phyloP scores from a whole-genome alignment of 2,113 vertebrate species.

The Paratilapia polleni region DNA sequence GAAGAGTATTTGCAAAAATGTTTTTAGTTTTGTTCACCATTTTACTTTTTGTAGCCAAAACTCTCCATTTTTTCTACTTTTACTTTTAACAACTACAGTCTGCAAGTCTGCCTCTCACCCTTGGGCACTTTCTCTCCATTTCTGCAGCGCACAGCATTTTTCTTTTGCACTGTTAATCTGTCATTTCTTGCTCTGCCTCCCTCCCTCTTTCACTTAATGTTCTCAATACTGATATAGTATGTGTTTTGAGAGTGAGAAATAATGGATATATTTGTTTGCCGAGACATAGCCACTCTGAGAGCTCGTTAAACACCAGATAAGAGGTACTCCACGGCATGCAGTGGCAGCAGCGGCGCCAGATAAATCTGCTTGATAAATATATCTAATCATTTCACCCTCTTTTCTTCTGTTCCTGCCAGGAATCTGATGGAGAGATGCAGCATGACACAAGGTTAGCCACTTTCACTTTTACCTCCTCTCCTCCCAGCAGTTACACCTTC shows the following conservation, averaged over 20 bases:
- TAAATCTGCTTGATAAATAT: conserved; percentile 72
- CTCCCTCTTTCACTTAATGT: conserved; percentile 40
- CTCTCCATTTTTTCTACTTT: conserved; percentile 41
- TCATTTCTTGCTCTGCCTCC: conserved; percentile 52
- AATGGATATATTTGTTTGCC: conserved; percentile 72
- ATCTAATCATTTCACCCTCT: conserved; percentile 57
- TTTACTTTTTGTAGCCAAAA: neutral
- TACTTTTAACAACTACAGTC: conserved; percentile 3
- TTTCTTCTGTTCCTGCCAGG: conserved; percentile 63
- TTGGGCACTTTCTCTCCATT: conserved; percentile 69
- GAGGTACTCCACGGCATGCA: conserved; percentile 50
- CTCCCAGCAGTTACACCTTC: conserved; percentile 40
- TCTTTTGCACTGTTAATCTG: conserved; percentile 73
- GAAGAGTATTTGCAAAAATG: neutral
- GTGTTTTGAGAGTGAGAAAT: conserved; percentile 45
- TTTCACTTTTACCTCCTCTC: conserved; percentile 48
- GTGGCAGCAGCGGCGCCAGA: conserved; percentile 36
- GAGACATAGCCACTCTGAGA: conserved; percentile 58
- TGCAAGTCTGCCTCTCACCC: conserved; percentile 74
- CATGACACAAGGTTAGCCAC: conserved; percentile 71
- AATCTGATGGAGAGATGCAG: conserved; percentile 67
- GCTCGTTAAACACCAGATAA: conserved; percentile 72
- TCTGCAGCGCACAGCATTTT: conserved; percentile 74
- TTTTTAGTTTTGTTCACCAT: neutral
- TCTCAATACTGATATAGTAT: conserved; percentile 45